phyloP scores from a whole-genome alignment of 2,888 invertebrate species.

The Agrotis ipsilon region DNA sequence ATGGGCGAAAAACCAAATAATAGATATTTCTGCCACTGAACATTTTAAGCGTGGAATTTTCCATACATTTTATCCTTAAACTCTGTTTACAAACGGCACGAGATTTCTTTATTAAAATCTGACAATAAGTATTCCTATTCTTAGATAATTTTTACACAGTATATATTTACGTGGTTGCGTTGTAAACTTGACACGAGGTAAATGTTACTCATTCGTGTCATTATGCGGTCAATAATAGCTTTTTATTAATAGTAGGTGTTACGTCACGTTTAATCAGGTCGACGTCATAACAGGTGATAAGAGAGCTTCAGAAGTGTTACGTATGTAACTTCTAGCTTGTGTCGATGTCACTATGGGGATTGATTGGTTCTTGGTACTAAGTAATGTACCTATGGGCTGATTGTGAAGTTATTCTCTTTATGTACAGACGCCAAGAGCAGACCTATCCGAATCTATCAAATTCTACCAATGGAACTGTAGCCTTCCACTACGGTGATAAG shows the following conservation, averaged over 20 bases:
- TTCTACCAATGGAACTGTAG: no score
- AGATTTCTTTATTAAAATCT: neutral
- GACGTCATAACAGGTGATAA: conserved; percentile 63
- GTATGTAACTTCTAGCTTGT: conserved; percentile 33
- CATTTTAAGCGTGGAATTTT: conserved; percentile 42
- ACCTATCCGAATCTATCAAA: no score
- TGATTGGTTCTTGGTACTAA: neutral
- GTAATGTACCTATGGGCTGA: conserved; percentile 2
- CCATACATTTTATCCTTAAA: conserved; percentile 37
- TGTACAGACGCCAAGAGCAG: no score
- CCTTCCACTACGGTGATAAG: no score
- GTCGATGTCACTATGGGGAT: conserved; percentile 2
- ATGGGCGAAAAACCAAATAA: conserved; percentile 24
- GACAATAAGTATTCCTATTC: neutral
- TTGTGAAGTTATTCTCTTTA: no score
- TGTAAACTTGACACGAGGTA: conserved; percentile 61
- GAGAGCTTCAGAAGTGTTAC: conserved; percentile 38
- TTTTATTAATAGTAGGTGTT: conserved; percentile 59
- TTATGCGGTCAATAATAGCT: conserved; percentile 61
- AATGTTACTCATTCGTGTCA: conserved; percentile 59
- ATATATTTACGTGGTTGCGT: conserved; percentile 24
- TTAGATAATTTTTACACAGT: neutral
- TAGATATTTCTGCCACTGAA: conserved; percentile 9
- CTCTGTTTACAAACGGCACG: conserved; percentile 9
- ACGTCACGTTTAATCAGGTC: conserved; percentile 60